Evolutionary conservation across 1,140 invertebrate genomes (phyloP).

Genomic region (Bombyx mandarina): DNA sequence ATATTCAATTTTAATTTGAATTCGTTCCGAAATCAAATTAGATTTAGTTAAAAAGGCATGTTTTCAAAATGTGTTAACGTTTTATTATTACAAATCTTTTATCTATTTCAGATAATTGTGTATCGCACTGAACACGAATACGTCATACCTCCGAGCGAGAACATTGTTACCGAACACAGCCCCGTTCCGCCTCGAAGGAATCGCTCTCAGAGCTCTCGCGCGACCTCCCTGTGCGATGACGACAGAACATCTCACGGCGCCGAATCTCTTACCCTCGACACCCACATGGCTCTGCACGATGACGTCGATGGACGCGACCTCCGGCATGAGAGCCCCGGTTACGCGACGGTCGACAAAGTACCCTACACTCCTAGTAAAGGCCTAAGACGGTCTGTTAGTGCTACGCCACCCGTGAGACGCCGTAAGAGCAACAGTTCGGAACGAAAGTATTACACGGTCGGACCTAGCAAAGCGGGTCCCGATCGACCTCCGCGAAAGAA

Average conservation of each 20-base stretch:
- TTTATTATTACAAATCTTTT: neutral
- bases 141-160: constrained; percentile 69
- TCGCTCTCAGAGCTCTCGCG: constrained; percentile 71
- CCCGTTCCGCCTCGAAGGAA: constrained; percentile 60
- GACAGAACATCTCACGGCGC: constrained; percentile 80
- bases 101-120: constrained; percentile 72
- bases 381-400: constrained; percentile 42
- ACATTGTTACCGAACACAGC: constrained; percentile 55
- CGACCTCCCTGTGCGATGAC: constrained; percentile 75
- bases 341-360: constrained; percentile 77
- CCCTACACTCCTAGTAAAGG: constrained; percentile 34
- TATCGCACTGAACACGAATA: constrained; percentile 76
- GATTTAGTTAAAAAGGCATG: no score
- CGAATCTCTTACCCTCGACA: constrained; percentile 73
- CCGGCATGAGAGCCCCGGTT: constrained; percentile 74
- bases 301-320: constrained; percentile 65
- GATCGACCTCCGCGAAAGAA: constrained; percentile 71
- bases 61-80: no score
- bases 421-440: constrained; percentile 61
- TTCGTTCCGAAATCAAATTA: no score
- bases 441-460: constrained; percentile 80
- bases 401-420: constrained; percentile 49
- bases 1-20: no score
- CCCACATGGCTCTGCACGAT: constrained; percentile 38
- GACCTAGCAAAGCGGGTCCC: constrained; percentile 61